Percentiles rank a stretch among this genome's conserved stretches.
These are phyloP conservation scores for Deladenus siricidicola DNA, from an alignment of 2,888 invertebrate species.

Conservation along the genomic window DNA sequence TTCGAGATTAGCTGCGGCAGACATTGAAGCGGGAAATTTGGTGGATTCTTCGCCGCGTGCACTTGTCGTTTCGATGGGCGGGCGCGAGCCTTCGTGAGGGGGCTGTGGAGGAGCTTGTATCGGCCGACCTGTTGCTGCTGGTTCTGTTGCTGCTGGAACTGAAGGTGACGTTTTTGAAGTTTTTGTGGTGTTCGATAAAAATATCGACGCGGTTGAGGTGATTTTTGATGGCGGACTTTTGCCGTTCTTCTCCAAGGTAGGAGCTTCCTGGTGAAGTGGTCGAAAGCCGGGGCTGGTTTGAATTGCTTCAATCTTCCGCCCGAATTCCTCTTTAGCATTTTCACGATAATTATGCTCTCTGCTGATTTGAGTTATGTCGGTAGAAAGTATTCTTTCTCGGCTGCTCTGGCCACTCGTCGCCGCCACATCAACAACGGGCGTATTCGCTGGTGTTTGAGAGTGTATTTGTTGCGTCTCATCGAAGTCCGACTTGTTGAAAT, in stretches of 20 bases:
- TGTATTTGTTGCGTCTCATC: too few relatives aligned
- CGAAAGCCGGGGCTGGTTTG: neutral
- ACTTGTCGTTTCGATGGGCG: too few relatives aligned
- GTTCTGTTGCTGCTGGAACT: neutral
- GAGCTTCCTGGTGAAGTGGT: conserved; percentile 7
- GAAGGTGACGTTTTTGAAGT: neutral
- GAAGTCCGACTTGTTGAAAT: neutral
- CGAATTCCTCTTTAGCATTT: conserved; percentile 1
- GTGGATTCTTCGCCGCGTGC: too few relatives aligned
- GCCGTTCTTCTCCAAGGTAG: conserved; percentile 1
- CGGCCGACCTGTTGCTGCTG: too few relatives aligned
- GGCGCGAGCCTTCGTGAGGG: too few relatives aligned
- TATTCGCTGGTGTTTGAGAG: neutral
- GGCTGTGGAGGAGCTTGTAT: too few relatives aligned
- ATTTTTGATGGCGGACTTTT: too few relatives aligned
- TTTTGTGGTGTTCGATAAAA: neutral
- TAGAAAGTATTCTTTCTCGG: neutral
- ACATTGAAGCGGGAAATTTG: too few relatives aligned
- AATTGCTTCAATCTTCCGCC: conserved; percentile 8
- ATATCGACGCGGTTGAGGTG: too few relatives aligned
- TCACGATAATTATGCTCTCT: too few relatives aligned
- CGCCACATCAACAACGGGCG: neutral
- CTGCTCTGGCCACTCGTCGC: neutral
- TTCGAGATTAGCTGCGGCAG: too few relatives aligned
- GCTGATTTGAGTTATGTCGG: neutral